Evolutionary conservation across 2,888 invertebrate genomes (phyloP).

Genomic region (Girardia tigrina): DNA sequence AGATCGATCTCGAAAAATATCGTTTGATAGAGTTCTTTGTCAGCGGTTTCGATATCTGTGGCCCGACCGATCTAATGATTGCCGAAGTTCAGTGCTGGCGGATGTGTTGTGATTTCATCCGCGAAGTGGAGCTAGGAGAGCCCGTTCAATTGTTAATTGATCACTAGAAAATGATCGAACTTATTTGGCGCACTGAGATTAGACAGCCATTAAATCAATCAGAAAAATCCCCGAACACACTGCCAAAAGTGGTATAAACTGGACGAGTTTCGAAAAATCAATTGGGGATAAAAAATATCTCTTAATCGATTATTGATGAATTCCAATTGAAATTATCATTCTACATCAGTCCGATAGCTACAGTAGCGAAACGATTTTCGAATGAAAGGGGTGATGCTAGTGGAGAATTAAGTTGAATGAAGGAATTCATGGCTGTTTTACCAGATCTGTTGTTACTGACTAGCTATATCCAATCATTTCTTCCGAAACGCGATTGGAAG

Average conservation of each 20-base stretch:
- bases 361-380: too few relatives aligned
- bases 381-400: neutral
- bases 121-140: neutral
- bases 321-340: neutral
- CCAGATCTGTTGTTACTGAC: neutral
- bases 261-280: neutral
- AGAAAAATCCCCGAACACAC: neutral
- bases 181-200: neutral
- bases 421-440: neutral
- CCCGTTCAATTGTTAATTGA: neutral
- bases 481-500: neutral
- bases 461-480: neutral
- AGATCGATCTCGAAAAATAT: neutral
- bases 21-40: neutral
- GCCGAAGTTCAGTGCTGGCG: neutral
- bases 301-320: neutral
- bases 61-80: neutral
- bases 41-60: neutral
- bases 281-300: neutral
- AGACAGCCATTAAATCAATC: neutral
- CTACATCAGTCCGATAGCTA: neutral
- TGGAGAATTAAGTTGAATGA: neutral
- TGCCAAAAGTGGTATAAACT: neutral
- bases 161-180: neutral
- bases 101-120: neutral